Conservation (phyloP, 2,888 invertebrate species). For the Caenorhabditis angaria region DNA sequence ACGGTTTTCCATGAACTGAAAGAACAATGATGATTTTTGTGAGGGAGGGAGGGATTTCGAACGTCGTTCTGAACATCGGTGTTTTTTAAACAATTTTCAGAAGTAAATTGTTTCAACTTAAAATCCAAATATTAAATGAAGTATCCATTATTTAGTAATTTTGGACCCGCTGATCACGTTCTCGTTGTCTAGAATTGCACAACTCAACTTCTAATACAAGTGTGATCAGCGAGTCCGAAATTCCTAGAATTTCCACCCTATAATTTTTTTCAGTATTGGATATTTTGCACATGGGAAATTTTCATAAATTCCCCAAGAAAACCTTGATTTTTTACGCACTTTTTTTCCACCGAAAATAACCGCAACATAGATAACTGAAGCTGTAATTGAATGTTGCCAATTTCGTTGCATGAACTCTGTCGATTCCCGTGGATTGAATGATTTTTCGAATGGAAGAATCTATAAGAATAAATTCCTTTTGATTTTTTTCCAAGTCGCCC, state of each 20-base stretch:
- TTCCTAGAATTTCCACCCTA: neutral
- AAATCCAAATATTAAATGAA: too few relatives aligned
- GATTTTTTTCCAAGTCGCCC: neutral
- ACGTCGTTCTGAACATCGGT: too few relatives aligned
- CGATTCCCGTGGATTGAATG: conserved; percentile 88
- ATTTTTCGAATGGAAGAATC: conserved; percentile 92
- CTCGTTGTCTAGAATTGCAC: too few relatives aligned
- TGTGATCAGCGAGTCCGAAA: too few relatives aligned
- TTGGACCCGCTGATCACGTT: too few relatives aligned
- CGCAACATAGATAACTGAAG: conserved; percentile 87
- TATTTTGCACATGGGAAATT: too few relatives aligned
- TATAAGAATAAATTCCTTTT: conserved; percentile 12
- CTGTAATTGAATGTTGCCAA: conserved; percentile 78
- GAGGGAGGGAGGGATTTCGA: too few relatives aligned
- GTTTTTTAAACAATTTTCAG: too few relatives aligned
- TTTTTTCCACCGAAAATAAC: conserved; percentile 91
- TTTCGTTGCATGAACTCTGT: conserved; percentile 87
- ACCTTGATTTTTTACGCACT: conserved; percentile 72
- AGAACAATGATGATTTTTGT: conserved; percentile 5
- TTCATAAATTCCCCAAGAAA: too few relatives aligned
- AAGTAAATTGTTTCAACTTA: too few relatives aligned
- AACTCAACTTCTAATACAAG: too few relatives aligned
- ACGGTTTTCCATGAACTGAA: conserved; percentile 84
- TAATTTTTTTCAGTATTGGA: neutral
- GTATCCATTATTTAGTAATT: too few relatives aligned